phyloP scores from a whole-genome alignment of 2,888 invertebrate species.

The Leptinotarsa tumamoca region DNA sequence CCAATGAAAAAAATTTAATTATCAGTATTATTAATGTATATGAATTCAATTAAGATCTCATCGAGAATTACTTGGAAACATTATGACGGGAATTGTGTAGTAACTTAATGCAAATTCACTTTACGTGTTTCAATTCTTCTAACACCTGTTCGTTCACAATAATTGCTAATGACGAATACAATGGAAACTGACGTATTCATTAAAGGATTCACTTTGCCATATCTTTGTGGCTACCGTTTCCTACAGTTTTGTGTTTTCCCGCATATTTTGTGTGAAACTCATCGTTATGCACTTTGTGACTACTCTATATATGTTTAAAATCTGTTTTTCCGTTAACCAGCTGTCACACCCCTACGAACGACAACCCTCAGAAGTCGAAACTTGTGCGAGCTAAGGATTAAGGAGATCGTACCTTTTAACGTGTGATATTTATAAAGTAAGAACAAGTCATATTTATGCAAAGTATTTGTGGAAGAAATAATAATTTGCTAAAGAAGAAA shows the following conservation, averaged over 20 bases:
- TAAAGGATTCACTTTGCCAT: not conserved
- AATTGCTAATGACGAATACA: slow-evolving; percentile 3
- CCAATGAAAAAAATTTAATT: not conserved
- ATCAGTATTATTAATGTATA: not conserved
- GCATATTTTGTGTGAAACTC: not conserved
- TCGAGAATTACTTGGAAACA: slow-evolving; percentile 10
- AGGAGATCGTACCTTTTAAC: too few species aligned
- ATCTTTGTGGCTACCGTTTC: not conserved
- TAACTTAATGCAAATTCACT: slow-evolving; percentile 21
- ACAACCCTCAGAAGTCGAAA: too few species aligned
- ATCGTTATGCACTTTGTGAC: too few species aligned
- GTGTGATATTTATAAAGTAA: too few species aligned
- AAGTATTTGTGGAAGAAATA: too few species aligned
- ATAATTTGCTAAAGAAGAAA: too few species aligned
- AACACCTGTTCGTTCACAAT: slow-evolving; percentile 15
- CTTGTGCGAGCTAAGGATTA: too few species aligned
- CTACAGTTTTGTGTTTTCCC: not conserved
- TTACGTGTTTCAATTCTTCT: slow-evolving; percentile 20
- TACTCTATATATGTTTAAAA: too few species aligned
- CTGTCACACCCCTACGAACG: too few species aligned
- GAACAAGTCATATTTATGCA: too few species aligned
- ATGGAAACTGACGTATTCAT: not conserved
- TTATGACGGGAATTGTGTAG: slow-evolving; percentile 12
- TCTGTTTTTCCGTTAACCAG: too few species aligned
- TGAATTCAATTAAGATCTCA: slow-evolving; percentile 5